phyloP scores from a whole-genome alignment of 2,797 vertebrate genomes.

The Spea hammondii region DNA sequence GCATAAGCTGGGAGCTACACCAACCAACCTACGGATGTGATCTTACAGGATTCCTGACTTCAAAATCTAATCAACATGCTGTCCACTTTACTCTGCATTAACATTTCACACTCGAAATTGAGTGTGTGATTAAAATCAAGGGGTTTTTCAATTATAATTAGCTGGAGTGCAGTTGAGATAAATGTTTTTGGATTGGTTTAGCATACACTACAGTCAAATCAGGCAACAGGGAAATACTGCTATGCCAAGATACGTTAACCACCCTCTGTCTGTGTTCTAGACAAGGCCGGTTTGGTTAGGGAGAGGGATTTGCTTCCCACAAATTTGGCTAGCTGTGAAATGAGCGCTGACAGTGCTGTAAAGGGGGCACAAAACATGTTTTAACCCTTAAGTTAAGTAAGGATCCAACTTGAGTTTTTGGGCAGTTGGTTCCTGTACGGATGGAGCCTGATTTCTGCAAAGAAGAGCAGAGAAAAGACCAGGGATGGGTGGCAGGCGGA shows the following conservation, averaged over 20 bases:
- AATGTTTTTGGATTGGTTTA: constrained; percentile 10
- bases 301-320: background rate
- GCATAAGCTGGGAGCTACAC: constrained; percentile 27
- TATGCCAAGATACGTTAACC: background rate
- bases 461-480: too few species aligned
- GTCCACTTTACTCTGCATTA: constrained; percentile 22
- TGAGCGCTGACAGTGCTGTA: too few species aligned
- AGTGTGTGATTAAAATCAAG: constrained; percentile 25
- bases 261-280: background rate
- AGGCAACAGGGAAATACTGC: background rate
- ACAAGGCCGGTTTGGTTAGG: background rate
- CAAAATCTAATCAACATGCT: constrained; percentile 20
- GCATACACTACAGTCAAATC: background rate
- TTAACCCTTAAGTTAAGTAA: too few species aligned
- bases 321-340: too few species aligned
- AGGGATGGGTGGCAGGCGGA: too few species aligned
- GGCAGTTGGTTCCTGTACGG: too few species aligned
- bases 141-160: constrained; percentile 16
- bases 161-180: background rate
- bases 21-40: constrained; percentile 21
- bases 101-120: constrained; percentile 41
- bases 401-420: too few species aligned
- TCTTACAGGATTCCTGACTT: constrained; percentile 41
- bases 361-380: too few species aligned
- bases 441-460: too few species aligned